Conservation (phyloP, 2,888 invertebrate genomes). For the Apodemia hepburni region DNA sequence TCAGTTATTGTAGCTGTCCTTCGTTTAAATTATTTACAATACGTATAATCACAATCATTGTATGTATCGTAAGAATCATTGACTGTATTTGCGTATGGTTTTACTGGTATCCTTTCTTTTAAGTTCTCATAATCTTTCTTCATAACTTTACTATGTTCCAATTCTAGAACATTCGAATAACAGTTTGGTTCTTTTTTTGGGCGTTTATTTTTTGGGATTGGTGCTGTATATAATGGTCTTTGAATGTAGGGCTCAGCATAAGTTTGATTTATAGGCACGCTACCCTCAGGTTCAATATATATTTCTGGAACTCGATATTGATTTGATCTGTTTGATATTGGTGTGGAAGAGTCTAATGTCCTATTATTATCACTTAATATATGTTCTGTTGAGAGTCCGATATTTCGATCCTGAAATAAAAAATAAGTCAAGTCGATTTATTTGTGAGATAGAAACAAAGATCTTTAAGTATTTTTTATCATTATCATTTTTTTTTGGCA, state of each 20-base stretch:
- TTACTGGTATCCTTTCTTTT: background rate
- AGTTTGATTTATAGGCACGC: background rate
- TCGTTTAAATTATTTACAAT: background rate
- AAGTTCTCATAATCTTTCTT: constrained; percentile 1
- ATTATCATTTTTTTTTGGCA: too few relatives aligned
- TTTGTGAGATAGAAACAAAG: too few relatives aligned
- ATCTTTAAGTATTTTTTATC: too few relatives aligned
- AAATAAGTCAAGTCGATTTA: background rate
- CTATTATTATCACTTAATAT: background rate
- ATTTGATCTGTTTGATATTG: background rate
- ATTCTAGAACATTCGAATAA: background rate
- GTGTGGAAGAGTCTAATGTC: background rate
- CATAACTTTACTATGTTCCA: background rate
- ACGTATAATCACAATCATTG: background rate
- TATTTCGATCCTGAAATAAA: background rate
- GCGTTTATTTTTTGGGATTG: background rate
- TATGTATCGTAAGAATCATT: background rate
- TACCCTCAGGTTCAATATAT: background rate
- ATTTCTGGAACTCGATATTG: background rate
- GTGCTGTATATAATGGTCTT: background rate
- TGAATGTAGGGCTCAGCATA: background rate
- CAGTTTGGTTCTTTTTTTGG: background rate
- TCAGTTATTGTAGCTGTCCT: too few relatives aligned
- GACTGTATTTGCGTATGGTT: background rate
- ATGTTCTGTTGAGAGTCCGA: background rate